phyloP scores from a whole-genome alignment of 2,797 vertebrate species.

The Garrulus glandarius region DNA sequence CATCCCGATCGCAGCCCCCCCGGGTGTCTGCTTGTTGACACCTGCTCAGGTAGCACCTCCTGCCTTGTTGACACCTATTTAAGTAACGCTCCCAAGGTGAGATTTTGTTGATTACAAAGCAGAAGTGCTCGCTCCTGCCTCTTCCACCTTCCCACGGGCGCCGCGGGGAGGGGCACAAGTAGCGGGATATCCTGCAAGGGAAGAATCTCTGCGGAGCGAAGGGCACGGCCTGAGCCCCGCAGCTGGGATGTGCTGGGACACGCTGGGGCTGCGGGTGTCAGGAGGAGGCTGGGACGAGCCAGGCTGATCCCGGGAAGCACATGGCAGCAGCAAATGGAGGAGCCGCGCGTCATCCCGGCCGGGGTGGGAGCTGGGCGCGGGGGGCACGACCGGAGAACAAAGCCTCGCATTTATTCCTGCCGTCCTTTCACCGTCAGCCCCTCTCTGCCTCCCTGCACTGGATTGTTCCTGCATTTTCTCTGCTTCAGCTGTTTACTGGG shows the following conservation, averaged over 20 bases:
- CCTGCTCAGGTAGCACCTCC: background rate
- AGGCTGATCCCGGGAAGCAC: background rate
- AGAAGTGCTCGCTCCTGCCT: background rate
- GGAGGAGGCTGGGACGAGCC: background rate
- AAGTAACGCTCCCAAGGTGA: background rate
- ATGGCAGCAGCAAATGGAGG: background rate
- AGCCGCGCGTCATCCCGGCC: background rate
- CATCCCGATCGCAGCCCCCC: background rate
- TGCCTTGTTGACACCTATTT: background rate
- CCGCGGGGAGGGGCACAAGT: background rate
- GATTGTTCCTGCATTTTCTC: slow-evolving; percentile 58
- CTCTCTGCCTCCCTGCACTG: background rate
- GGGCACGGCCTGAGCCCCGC: background rate
- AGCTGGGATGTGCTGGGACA: background rate
- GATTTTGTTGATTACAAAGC: background rate
- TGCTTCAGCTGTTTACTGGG: slow-evolving; percentile 66
- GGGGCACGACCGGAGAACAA: slow-evolving; percentile 23
- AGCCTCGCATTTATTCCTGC: background rate
- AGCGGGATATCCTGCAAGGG: background rate
- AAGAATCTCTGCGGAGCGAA: background rate
- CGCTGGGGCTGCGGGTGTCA: background rate
- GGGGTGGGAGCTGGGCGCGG: background rate
- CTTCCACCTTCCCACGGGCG: background rate
- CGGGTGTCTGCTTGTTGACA: background rate
- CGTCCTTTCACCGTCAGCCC: background rate